These are phyloP conservation scores for Chauna torquata DNA, from an alignment of 2,113 vertebrate genomes.

Conservation along the genomic window DNA sequence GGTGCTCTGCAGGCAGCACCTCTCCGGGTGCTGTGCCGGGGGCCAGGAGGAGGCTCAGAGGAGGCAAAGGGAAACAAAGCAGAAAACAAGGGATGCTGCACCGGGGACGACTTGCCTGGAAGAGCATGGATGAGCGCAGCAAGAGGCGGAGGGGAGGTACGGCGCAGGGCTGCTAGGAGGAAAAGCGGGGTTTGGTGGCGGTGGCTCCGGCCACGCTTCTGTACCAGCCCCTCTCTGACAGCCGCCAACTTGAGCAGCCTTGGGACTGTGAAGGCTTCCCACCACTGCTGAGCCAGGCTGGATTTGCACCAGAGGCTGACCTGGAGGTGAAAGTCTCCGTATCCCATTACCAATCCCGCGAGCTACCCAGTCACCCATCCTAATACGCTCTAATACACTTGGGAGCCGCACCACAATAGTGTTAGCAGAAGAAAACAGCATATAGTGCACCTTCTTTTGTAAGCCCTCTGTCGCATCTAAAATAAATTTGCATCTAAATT, in stretches of 20 bases:
- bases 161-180: too few relatives aligned
- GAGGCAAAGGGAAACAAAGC: not conserved
- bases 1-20: not conserved
- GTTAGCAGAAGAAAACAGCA: constrained; percentile 8
- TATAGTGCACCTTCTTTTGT: constrained; percentile 39
- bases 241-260: not conserved
- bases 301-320: not conserved
- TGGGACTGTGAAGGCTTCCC: not conserved
- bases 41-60: not conserved
- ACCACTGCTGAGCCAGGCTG: not conserved
- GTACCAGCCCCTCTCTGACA: not conserved
- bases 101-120: not conserved
- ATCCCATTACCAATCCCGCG: not conserved
- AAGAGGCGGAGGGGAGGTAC: not conserved
- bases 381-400: not conserved
- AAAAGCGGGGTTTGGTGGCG: not conserved
- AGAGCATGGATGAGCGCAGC: not conserved
- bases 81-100: not conserved
- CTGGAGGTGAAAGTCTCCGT: not conserved
- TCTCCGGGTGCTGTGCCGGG: not conserved
- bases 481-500: constrained; percentile 66
- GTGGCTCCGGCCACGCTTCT: not conserved
- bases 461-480: constrained; percentile 27
- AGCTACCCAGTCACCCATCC: not conserved
- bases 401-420: not conserved